phyloP scores from a whole-genome alignment of 2,888 invertebrate genomes.

The Rotaria sp. region DNA sequence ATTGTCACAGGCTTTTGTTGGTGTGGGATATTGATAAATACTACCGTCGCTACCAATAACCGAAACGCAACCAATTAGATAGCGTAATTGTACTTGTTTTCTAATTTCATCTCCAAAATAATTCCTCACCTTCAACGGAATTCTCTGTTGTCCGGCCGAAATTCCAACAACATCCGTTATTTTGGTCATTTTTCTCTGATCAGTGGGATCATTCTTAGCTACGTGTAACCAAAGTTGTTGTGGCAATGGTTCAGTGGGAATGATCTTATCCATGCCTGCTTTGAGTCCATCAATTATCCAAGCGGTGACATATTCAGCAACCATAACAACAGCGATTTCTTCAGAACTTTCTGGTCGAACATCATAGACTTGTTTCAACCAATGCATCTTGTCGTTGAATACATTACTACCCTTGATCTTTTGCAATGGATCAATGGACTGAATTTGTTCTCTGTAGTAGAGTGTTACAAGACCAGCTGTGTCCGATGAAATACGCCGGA shows the following conservation, averaged over 20 bases:
- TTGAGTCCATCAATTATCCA: neutral
- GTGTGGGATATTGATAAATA: neutral
- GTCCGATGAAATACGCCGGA: neutral
- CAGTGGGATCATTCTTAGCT: neutral
- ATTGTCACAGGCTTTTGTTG: neutral
- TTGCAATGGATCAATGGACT: neutral
- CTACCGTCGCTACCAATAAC: neutral
- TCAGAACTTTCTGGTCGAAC: neutral
- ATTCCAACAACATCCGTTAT: neutral
- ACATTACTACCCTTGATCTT: neutral
- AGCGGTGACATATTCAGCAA: neutral
- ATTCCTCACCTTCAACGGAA: neutral
- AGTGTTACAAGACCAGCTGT: neutral
- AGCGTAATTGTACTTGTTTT: neutral
- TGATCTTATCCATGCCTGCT: neutral
- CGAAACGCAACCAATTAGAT: neutral
- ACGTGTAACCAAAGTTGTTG: neutral
- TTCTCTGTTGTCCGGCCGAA: neutral
- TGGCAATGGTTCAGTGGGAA: neutral
- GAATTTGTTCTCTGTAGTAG: neutral
- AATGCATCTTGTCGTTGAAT: neutral
- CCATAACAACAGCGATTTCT: neutral
- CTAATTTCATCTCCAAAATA: neutral
- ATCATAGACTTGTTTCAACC: neutral
- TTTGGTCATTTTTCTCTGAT: neutral